A percentile compares a stretch with the other conserved stretches of the same genome.
Evolutionary conservation across 2,888 invertebrate species (phyloP).

Genomic region (Drosophila neotestacea): DNA sequence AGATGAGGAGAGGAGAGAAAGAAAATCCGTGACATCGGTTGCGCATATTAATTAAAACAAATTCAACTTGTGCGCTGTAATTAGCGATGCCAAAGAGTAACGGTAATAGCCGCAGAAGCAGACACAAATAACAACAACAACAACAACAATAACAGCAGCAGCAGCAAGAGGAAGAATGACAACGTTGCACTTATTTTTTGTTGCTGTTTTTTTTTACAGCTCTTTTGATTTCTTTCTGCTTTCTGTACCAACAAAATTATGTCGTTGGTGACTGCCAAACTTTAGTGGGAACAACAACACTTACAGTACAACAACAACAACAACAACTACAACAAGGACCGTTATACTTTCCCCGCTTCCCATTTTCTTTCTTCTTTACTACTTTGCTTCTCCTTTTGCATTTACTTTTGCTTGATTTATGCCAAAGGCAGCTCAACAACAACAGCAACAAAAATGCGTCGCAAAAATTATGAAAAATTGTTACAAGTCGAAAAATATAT

Average conservation of each 20-base stretch:
- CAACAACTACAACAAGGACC: background rate
- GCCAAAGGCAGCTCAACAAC: slow-evolving; percentile 59
- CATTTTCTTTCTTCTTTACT: background rate
- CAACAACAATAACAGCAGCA: background rate
- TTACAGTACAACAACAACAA: background rate
- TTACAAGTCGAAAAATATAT: slow-evolving; percentile 60
- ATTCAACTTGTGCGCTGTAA: slow-evolving; percentile 65
- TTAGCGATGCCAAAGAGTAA: slow-evolving; percentile 68
- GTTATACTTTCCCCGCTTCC: background rate
- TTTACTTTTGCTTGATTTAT: slow-evolving; percentile 68
- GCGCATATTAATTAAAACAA: slow-evolving; percentile 52
- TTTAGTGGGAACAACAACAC: slow-evolving; percentile 38
- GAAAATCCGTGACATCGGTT: slow-evolving; percentile 19
- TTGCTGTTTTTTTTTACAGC: slow-evolving; percentile 27
- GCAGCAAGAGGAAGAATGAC: slow-evolving; percentile 1
- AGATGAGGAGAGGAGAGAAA: background rate
- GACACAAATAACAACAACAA: slow-evolving; percentile 1
- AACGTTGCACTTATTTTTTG: slow-evolving; percentile 27
- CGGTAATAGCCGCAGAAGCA: slow-evolving; percentile 54
- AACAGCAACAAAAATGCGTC: slow-evolving; percentile 20
- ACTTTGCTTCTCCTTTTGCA: background rate
- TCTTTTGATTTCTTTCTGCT: slow-evolving; percentile 7
- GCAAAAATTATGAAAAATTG: slow-evolving; percentile 77
- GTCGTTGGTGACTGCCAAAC: slow-evolving; percentile 57
- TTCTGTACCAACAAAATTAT: slow-evolving; percentile 35